These are phyloP conservation scores for Caenorhabditis angaria DNA, from an alignment of 2,888 invertebrate species.

Conservation along the genomic window DNA sequence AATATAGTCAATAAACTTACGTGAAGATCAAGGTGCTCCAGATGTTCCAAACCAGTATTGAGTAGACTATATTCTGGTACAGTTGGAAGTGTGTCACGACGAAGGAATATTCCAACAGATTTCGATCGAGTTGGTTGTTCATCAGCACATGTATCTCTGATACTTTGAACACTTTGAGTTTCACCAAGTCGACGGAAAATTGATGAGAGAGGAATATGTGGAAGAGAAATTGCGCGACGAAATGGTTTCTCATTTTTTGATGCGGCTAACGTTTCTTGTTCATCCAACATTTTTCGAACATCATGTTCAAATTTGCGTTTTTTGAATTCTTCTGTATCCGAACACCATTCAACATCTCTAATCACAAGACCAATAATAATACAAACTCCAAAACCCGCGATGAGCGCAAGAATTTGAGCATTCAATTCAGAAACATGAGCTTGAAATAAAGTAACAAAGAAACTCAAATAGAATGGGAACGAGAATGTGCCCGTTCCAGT, in stretches of 20 bases:
- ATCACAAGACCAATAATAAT: conserved; percentile 79
- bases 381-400: conserved; percentile 77
- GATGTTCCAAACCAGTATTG: conserved; percentile 18
- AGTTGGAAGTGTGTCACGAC: conserved; percentile 7
- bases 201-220: not conserved
- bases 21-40: conserved; percentile 58
- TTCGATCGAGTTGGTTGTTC: conserved; percentile 47
- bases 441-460: conserved; percentile 15
- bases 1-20: conserved; percentile 21
- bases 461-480: conserved; percentile 80
- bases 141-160: conserved; percentile 23
- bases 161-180: conserved; percentile 23
- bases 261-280: not conserved
- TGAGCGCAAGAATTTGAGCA: not conserved
- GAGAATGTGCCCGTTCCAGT: conserved; percentile 82
- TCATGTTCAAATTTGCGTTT: conserved; percentile 26
- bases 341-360: conserved; percentile 86
- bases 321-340: conserved; percentile 70
- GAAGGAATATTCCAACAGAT: conserved; percentile 39
- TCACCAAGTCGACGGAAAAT: not conserved
- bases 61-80: conserved; percentile 51
- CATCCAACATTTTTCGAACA: conserved; percentile 3
- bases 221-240: conserved; percentile 9
- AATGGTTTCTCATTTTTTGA: conserved; percentile 2
- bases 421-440: not conserved